Evolutionary conservation across 2,888 invertebrate genomes (phyloP), one percentile per base, ranked within the genome.

Genomic region (Lasiommata megera): DNA sequence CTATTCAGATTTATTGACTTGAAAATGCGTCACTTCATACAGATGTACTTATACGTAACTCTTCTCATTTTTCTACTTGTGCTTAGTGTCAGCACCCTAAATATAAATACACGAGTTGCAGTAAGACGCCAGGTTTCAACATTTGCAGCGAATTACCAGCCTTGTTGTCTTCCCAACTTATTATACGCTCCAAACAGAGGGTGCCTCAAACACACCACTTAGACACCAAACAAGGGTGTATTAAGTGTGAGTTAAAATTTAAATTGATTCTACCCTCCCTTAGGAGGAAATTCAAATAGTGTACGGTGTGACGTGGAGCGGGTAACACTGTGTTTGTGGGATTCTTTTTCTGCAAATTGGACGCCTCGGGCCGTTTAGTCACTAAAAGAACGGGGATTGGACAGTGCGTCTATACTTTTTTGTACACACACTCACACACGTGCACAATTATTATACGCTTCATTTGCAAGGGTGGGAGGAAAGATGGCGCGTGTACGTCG

Each of bases 201-300:
- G 90, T 87, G 88, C 76, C 81, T 82, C 77, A 79, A 89, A 90
- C 88, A 89, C 85, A 88, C 89, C 90, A 90, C 89, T 90, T 90
- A 90, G 85, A 90, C 84, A 86, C 89, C 88, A 88, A 89, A 90
- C 89, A 89, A 86, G 90, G 90, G 89, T 88, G 88, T 88, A 89
- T 89, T 90, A 89, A 90, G 88, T 88, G 82, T 80, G 82, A 90
- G 88, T 89, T 90, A 90, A 90, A 90, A 89, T 90, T 90, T 89
- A 90, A 90, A 89, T 90, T 90, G 89, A 89, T 88, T 90, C 88
- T 76, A 80, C 88, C 88, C 88, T 85, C 87, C 79, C 76, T 74
- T 58, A 68, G 75, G 77, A 83, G 82, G 72, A 82, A 86, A 88
- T 88, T 88, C 88, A 85, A 87, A 90, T 90, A 89, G 89, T 90